Evolutionary conservation across 2,113 vertebrate genomes (phyloP).

Genomic region (Tragelaphus imberbis): DNA sequence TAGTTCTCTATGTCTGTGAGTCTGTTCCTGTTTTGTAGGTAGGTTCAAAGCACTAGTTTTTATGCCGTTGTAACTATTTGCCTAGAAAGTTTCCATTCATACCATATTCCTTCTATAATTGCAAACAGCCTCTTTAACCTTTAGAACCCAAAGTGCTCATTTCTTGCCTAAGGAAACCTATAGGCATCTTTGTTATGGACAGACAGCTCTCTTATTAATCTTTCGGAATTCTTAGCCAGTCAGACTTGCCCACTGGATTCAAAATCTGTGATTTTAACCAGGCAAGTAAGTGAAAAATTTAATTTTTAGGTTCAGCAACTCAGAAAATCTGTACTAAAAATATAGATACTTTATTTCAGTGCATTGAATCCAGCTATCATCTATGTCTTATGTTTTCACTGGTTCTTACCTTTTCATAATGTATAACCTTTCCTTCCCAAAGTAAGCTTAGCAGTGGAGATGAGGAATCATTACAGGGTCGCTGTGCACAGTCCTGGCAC

Average conservation of each 20-base stretch:
- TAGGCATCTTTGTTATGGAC: not conserved
- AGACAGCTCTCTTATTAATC: not conserved
- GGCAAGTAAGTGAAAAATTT: slow-evolving; percentile 18
- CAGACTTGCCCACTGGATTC: not conserved
- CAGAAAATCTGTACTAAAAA: slow-evolving; percentile 56
- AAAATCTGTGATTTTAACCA: not conserved
- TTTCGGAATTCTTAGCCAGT: not conserved
- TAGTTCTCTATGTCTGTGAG: not conserved
- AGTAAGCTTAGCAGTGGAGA: not conserved
- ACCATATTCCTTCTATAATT: not conserved
- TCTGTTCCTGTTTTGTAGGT: not conserved
- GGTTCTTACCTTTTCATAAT: not conserved
- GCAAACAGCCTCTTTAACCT: not conserved
- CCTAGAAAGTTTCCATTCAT: not conserved
- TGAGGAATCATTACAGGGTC: not conserved
- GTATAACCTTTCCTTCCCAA: not conserved
- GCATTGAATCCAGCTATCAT: not conserved
- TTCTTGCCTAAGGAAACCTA: not conserved
- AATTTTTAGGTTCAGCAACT: slow-evolving; percentile 55
- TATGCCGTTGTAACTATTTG: not conserved
- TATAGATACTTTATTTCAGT: slow-evolving; percentile 1
- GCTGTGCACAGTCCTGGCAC: not conserved
- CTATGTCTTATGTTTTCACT: not conserved
- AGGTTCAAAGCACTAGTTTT: not conserved
- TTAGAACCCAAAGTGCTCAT: not conserved